Evolutionary conservation across 2,888 invertebrate genomes (phyloP).

Genomic region (Drosophila tanythrix): DNA sequence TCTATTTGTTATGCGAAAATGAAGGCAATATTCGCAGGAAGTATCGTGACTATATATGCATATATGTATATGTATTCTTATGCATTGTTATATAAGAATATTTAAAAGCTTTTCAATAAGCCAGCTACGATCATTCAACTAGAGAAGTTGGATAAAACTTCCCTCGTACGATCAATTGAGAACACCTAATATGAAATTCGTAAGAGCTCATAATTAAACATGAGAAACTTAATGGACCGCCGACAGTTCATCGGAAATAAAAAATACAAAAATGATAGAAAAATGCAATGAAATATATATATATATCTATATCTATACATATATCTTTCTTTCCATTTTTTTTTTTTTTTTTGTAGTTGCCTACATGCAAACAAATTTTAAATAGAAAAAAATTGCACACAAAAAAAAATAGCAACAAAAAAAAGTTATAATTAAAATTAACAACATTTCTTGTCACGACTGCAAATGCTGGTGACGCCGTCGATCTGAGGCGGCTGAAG

Average conservation of each 20-base stretch:
- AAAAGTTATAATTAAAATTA: conserved; percentile 76
- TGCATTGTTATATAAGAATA: background rate
- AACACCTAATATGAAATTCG: background rate
- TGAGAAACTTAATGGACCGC: background rate
- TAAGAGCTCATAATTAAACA: background rate
- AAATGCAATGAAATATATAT: background rate
- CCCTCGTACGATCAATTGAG: background rate
- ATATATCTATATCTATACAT: conserved; percentile 9
- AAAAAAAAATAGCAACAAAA: conserved; percentile 15
- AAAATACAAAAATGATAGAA: background rate
- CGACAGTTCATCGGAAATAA: conserved; percentile 2
- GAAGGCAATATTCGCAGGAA: conserved; percentile 8
- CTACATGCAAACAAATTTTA: conserved; percentile 56
- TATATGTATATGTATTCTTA: background rate
- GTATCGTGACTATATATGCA: background rate
- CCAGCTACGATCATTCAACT: background rate
- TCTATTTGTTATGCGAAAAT: conserved; percentile 7
- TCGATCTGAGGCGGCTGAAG: conserved; percentile 23
- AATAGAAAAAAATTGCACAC: conserved; percentile 37
- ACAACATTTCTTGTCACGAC: conserved; percentile 82
- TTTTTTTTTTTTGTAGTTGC: conserved; percentile 23
- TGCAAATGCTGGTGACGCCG: conserved; percentile 29
- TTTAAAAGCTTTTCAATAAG: background rate
- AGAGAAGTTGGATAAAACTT: background rate
- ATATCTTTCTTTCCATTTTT: background rate